Percentiles rank a stretch among this genome's conserved stretches.
phyloP scores from a whole-genome alignment of 1,140 invertebrate genomes.

The Gryllus bimaculatus region DNA sequence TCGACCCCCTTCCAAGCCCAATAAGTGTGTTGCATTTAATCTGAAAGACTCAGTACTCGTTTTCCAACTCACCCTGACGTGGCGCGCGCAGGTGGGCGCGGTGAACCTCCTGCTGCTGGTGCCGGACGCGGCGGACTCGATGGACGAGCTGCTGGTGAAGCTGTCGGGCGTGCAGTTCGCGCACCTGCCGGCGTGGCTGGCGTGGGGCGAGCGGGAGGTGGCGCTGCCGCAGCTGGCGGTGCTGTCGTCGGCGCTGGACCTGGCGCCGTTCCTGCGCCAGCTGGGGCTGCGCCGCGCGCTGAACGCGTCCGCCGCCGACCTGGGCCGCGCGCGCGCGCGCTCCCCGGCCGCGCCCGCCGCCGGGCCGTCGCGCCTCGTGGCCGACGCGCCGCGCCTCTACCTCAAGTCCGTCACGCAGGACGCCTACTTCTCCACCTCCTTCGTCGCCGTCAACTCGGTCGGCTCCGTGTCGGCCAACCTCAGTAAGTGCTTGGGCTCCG shows the following conservation, averaged over 20 bases:
- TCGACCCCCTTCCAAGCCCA: too few relatives aligned
- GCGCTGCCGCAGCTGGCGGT: slow-evolving; percentile 30
- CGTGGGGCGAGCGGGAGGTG: slow-evolving; percentile 26
- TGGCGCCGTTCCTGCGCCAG: slow-evolving; percentile 26
- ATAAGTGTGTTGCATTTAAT: too few relatives aligned
- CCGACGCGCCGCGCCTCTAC: background rate
- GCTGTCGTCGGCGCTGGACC: slow-evolving; percentile 26
- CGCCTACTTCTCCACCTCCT: slow-evolving; percentile 31
- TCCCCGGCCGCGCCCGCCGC: background rate
- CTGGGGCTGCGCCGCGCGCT: slow-evolving; percentile 26
- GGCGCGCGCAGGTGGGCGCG: slow-evolving; percentile 26
- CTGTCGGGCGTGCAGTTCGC: slow-evolving; percentile 26
- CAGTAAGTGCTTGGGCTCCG: slow-evolving; percentile 19
- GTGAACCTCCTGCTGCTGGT: slow-evolving; percentile 28
- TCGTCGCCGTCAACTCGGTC: slow-evolving; percentile 31
- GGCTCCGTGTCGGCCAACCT: slow-evolving; percentile 25
- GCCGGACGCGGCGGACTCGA: slow-evolving; percentile 25
- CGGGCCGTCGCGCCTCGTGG: background rate
- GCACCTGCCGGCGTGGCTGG: slow-evolving; percentile 23
- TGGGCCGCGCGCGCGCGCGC: slow-evolving; percentile 5
- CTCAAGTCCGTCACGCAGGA: slow-evolving; percentile 29
- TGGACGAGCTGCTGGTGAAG: slow-evolving; percentile 25
- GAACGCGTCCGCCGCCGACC: slow-evolving; percentile 14
- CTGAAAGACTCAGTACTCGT: too few relatives aligned
- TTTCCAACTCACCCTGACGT: slow-evolving; percentile 6